These are phyloP conservation scores for Aegithalos caudatus DNA, from an alignment of 2,113 vertebrate genomes.

Conservation along the genomic window DNA sequence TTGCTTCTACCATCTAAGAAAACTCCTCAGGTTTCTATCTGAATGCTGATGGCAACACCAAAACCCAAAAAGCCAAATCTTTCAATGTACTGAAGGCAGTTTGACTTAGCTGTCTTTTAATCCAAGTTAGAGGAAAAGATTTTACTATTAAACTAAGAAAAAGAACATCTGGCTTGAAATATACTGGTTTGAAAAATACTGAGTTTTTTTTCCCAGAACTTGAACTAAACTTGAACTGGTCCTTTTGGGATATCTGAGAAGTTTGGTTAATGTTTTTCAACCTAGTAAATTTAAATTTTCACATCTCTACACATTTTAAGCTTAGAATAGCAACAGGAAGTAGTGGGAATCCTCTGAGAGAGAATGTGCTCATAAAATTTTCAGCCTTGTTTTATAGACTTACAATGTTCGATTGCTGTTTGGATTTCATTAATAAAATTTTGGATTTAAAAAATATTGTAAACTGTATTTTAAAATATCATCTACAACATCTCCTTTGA, in stretches of 20 bases:
- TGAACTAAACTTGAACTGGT: not conserved
- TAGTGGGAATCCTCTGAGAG: conserved; percentile 13
- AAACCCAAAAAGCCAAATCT: not conserved
- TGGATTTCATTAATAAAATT: not conserved
- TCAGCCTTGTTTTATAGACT: conserved; percentile 16
- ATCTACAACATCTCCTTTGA: not conserved
- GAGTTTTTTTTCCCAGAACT: not conserved
- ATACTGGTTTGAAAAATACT: not conserved
- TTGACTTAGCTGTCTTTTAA: not conserved
- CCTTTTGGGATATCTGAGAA: conserved; percentile 18
- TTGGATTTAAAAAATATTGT: not conserved
- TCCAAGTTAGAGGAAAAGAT: not conserved
- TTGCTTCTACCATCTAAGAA: not conserved
- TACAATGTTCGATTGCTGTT: not conserved
- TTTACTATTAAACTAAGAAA: not conserved
- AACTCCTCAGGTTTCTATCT: not conserved
- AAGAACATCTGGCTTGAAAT: not conserved
- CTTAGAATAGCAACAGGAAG: conserved; percentile 44
- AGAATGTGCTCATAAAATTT: conserved; percentile 44
- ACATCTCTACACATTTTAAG: not conserved
- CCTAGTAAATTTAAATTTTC: conserved; percentile 43
- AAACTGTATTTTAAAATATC: not conserved
- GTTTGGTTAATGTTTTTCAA: conserved; percentile 51
- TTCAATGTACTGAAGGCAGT: not conserved
- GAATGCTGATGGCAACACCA: not conserved